A percentile compares a stretch with the other conserved stretches of the same genome.
Evolutionary conservation across 2,888 invertebrate species (phyloP).

Genomic region (Paralinhomoeus sp.): DNA sequence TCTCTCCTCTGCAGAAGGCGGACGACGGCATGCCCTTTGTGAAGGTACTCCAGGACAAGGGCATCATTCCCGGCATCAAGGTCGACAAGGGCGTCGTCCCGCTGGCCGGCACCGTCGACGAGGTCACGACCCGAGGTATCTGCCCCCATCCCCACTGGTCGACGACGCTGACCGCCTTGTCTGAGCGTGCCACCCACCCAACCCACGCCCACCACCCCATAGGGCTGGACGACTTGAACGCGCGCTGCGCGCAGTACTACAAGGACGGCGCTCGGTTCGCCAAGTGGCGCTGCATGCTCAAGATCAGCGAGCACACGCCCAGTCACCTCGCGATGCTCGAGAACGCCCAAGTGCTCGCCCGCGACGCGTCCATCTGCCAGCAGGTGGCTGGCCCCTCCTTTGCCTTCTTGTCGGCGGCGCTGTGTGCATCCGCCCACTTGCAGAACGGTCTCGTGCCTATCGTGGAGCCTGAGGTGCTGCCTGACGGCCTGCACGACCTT

Average conservation of each 20-base stretch:
- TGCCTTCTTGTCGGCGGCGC: too few relatives aligned
- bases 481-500: constrained; percentile 88
- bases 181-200: too few relatives aligned
- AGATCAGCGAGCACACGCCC: constrained; percentile 70
- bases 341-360: constrained; percentile 83
- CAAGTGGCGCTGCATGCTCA: constrained; percentile 90
- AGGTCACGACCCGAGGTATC: constrained; percentile 86
- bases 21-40: constrained; percentile 66
- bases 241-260: constrained; percentile 86
- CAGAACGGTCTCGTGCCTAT: constrained; percentile 86
- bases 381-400: constrained; percentile 1
- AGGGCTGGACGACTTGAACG: constrained; percentile 73
- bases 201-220: too few relatives aligned
- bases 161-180: too few relatives aligned
- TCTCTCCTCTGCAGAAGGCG: constrained; percentile 38
- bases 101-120: constrained; percentile 72
- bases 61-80: constrained; percentile 73
- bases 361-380: constrained; percentile 74
- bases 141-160: too few relatives aligned
- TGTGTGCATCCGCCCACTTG: too few relatives aligned
- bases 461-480: constrained; percentile 91
- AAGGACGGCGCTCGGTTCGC: constrained; percentile 91
- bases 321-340: constrained; percentile 70
- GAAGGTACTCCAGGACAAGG: constrained; percentile 55
- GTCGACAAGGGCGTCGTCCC: constrained; percentile 86